A percentile compares a stretch with the other conserved stretches of the same genome.
Conservation (phyloP, 1,140 invertebrate genomes). For the Theocolax elegans region DNA sequence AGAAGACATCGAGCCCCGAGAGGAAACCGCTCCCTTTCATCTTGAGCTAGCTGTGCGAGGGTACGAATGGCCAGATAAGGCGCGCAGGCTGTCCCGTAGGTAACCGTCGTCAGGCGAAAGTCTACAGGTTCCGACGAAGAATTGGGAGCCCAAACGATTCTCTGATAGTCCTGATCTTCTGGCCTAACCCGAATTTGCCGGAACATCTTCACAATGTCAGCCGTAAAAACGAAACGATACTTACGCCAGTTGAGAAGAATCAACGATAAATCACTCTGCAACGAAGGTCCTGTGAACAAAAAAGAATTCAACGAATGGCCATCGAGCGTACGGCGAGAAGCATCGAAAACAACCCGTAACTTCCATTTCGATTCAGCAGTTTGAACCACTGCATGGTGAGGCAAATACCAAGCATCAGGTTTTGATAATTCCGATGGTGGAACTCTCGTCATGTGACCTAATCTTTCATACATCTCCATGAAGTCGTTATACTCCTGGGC, state of each 20-base stretch:
- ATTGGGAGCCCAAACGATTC: too few species aligned
- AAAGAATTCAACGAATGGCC: slow-evolving; percentile 14
- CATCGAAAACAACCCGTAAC: slow-evolving; percentile 43
- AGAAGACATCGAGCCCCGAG: too few species aligned
- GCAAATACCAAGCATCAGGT: slow-evolving; percentile 27
- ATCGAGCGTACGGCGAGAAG: background rate
- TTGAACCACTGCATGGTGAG: slow-evolving; percentile 42
- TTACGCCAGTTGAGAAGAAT: slow-evolving; percentile 15
- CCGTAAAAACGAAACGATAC: slow-evolving; percentile 26
- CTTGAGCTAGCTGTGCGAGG: too few species aligned
- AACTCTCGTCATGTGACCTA: slow-evolving; percentile 20
- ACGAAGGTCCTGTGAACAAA: slow-evolving; percentile 2
- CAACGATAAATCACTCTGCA: slow-evolving; percentile 21
- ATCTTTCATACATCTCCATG: slow-evolving; percentile 6
- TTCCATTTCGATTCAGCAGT: slow-evolving; percentile 1
- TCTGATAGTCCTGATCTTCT: background rate
- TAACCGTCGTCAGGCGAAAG: too few species aligned
- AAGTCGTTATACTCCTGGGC: background rate
- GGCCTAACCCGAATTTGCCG: slow-evolving; percentile 41
- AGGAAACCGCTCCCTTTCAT: too few species aligned
- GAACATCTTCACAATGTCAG: slow-evolving; percentile 43
- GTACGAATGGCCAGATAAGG: too few species aligned
- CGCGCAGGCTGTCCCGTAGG: too few species aligned
- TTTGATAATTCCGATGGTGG: background rate
- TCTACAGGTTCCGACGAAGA: too few species aligned